Percentiles rank a stretch among this genome's conserved stretches.
Evolutionary conservation across 2,888 invertebrate species (phyloP).

Genomic region (Meandrusa payeni): DNA sequence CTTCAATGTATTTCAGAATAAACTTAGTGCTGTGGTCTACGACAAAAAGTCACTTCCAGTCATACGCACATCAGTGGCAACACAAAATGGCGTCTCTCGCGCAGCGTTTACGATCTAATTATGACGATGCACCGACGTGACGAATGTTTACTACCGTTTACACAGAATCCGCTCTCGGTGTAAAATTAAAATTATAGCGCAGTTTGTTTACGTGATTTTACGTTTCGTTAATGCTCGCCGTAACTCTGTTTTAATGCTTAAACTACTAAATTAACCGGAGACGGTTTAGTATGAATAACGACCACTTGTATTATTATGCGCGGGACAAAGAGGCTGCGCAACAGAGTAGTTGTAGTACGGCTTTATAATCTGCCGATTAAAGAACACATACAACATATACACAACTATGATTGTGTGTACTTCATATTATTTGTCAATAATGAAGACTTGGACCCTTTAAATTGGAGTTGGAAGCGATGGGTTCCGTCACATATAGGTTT

Average conservation of each 20-base stretch:
- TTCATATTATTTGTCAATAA: no score
- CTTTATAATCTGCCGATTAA: no score
- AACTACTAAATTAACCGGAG: conserved; percentile 23
- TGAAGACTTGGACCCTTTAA: no score
- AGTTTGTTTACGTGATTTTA: conserved; percentile 27
- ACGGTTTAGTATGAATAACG: conserved; percentile 20
- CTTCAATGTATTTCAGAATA: no score
- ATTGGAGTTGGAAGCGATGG: no score
- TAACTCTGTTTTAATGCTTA: conserved; percentile 23
- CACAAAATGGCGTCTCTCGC: conserved; percentile 48
- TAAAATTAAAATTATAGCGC: conserved; percentile 32
- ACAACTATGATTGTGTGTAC: no score
- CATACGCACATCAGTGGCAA: conserved; percentile 20
- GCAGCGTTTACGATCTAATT: conserved; percentile 54
- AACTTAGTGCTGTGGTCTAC: no score
- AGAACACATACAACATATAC: no score
- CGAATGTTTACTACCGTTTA: conserved; percentile 42
- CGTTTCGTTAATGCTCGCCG: conserved; percentile 23
- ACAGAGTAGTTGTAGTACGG: conserved; percentile 2
- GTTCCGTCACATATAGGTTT: no score
- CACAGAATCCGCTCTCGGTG: conserved; percentile 28
- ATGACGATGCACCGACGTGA: conserved; percentile 51
- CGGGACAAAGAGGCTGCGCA: conserved; percentile 16
- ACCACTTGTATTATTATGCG: conserved; percentile 16
- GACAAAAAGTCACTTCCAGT: conserved; percentile 23